Conservation (phyloP, 2,797 vertebrate genomes). For the Callimico goeldii region DNA sequence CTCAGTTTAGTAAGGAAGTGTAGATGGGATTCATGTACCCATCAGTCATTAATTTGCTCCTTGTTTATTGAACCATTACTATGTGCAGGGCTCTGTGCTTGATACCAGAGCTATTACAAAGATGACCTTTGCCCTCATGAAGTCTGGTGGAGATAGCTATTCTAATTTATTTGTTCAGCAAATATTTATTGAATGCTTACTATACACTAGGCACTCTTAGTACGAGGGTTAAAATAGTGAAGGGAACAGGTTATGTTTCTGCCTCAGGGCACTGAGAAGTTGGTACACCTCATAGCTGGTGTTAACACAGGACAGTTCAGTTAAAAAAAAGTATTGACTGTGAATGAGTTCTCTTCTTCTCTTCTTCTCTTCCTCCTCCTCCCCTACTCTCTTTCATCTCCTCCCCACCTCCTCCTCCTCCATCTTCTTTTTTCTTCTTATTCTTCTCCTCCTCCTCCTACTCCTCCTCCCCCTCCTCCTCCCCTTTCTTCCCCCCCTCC, state of each 20-base stretch:
- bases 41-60: not conserved
- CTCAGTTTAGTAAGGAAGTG: not conserved
- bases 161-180: not conserved
- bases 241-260: not conserved
- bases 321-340: not conserved
- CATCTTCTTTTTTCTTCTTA: too few relatives aligned
- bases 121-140: not conserved
- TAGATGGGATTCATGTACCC: not conserved
- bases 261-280: not conserved
- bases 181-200: not conserved
- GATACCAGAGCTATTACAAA: not conserved
- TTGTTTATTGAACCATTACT: not conserved
- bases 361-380: too few relatives aligned
- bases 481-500: too few relatives aligned
- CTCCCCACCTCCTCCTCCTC: too few relatives aligned
- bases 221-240: not conserved
- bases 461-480: too few relatives aligned
- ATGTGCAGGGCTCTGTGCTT: not conserved
- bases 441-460: too few relatives aligned
- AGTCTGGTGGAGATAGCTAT: not conserved
- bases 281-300: not conserved
- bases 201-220: not conserved
- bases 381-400: too few relatives aligned
- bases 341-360: too few relatives aligned
- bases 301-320: not conserved